phyloP scores from a whole-genome alignment of 30 jellyfish, hydroid and myxozoan species.

The Aurelia sp. region DNA sequence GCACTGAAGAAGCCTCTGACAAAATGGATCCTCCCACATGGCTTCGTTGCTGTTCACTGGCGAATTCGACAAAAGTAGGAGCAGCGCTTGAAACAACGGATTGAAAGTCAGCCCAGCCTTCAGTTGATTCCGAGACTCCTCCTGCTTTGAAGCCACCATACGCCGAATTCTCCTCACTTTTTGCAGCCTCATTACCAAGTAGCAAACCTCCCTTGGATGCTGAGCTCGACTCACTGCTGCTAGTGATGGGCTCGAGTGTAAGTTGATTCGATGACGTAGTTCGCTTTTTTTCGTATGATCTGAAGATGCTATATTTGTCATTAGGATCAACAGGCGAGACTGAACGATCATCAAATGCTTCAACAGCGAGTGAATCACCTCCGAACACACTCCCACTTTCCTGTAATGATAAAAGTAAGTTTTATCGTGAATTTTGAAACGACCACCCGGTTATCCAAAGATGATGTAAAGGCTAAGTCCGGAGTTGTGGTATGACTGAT shows the following conservation, averaged over 20 bases:
- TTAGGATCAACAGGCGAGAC: slow-evolving; percentile 70
- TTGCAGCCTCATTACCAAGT: not conserved
- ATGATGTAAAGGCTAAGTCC: not conserved
- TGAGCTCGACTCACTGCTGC: too few relatives aligned
- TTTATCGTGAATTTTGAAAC: not conserved
- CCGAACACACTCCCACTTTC: slow-evolving; percentile 56
- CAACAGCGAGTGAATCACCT: slow-evolving; percentile 40
- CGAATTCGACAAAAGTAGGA: not conserved
- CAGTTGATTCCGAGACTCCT: not conserved
- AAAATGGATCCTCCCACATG: not conserved
- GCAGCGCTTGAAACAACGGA: slow-evolving; percentile 2
- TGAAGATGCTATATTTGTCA: slow-evolving; percentile 74
- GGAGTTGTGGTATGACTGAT: not conserved
- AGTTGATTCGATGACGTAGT: too few relatives aligned
- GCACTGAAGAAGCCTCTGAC: not conserved
- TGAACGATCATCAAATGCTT: slow-evolving; percentile 18
- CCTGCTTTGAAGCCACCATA: not conserved
- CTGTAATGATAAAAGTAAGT: not conserved
- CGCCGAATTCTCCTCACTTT: not conserved
- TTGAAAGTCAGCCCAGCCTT: slow-evolving; percentile 57
- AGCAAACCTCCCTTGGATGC: too few relatives aligned
- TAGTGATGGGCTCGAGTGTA: too few relatives aligned
- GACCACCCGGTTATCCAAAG: not conserved
- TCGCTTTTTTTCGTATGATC: slow-evolving; percentile 1
- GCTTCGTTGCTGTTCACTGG: not conserved